Evolutionary conservation across 2,888 invertebrate species (phyloP).

Genomic region (Epiblema foenella): DNA sequence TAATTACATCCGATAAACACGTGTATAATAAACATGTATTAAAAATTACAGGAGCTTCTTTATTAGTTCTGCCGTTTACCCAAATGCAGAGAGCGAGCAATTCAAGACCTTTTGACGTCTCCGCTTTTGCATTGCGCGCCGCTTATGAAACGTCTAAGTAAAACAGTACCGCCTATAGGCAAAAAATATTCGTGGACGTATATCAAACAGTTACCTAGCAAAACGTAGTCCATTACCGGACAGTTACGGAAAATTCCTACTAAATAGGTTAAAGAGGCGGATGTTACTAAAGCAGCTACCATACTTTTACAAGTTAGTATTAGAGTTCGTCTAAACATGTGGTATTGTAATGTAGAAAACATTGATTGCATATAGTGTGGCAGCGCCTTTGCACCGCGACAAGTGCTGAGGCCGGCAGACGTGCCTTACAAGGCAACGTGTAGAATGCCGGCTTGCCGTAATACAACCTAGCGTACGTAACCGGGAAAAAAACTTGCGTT

Average conservation of each 20-base stretch:
- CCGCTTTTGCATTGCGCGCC: no score
- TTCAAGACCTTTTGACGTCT: no score
- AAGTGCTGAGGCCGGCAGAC: slow-evolving; percentile 60
- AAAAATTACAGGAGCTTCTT: background rate
- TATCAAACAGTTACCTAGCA: slow-evolving; percentile 32
- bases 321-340: background rate
- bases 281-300: slow-evolving; percentile 53
- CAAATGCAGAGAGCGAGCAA: no score
- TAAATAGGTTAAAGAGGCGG: slow-evolving; percentile 69
- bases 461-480: slow-evolving; percentile 47
- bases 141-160: no score
- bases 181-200: slow-evolving; percentile 11
- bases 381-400: slow-evolving; percentile 46
- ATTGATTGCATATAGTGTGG: slow-evolving; percentile 17
- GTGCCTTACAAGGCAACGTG: slow-evolving; percentile 68
- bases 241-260: slow-evolving; percentile 54
- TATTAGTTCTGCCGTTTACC: slow-evolving; percentile 13
- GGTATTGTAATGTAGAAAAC: slow-evolving; percentile 4
- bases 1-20: slow-evolving; percentile 19
- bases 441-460: slow-evolving; percentile 70
- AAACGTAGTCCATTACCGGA: slow-evolving; percentile 36
- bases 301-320: background rate
- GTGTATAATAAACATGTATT: slow-evolving; percentile 1
- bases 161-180: no score
- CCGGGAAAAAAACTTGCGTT: slow-evolving; percentile 48